Conservation (phyloP, 2,797 vertebrate genomes). For the Takifugu ocellatus region DNA sequence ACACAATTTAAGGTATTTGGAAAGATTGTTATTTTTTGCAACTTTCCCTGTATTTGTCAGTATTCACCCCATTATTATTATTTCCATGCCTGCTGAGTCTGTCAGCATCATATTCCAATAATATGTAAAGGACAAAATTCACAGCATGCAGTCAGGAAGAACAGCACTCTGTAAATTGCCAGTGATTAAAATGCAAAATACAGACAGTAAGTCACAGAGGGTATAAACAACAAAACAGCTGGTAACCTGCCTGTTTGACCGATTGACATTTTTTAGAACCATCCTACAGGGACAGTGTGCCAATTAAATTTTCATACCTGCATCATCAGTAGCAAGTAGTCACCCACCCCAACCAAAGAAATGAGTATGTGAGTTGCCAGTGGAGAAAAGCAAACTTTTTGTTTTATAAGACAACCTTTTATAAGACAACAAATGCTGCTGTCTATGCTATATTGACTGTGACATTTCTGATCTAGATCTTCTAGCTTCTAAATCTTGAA, state of each 20-base stretch:
- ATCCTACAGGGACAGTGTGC: background rate
- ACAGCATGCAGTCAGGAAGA: background rate
- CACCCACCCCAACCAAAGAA: background rate
- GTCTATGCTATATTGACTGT: too few relatives aligned
- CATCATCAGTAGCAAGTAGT: background rate
- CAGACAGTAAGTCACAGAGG: background rate
- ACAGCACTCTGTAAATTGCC: too few relatives aligned
- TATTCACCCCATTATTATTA: background rate
- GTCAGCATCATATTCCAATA: background rate
- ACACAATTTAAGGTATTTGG: too few relatives aligned
- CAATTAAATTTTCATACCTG: slow-evolving; percentile 6
- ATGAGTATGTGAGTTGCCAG: background rate
- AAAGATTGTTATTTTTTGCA: too few relatives aligned
- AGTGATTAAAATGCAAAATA: background rate
- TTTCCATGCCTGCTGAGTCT: background rate
- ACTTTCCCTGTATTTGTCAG: too few relatives aligned
- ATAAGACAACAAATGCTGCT: too few relatives aligned
- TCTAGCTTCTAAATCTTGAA: slow-evolving; percentile 9
- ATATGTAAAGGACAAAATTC: background rate
- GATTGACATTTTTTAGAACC: background rate
- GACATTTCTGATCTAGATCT: background rate
- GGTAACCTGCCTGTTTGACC: background rate
- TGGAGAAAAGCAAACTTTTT: too few relatives aligned
- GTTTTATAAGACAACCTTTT: too few relatives aligned
- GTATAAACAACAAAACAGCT: background rate